Evolutionary conservation across 2,797 vertebrate species (phyloP).

Genomic region (Netta rufina): DNA sequence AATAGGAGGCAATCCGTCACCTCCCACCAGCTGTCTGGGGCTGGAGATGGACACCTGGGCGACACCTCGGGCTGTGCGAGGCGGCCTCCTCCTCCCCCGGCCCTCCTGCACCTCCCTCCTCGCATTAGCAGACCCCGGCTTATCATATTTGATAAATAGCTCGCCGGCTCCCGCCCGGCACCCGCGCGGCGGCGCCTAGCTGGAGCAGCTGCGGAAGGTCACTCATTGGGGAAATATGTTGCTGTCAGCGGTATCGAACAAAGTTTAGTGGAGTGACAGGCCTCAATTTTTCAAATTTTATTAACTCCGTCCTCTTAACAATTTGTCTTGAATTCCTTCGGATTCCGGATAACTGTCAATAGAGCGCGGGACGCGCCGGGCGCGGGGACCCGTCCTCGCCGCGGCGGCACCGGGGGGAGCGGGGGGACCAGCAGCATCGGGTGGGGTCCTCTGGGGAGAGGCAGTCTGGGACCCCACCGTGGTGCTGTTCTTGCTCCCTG

Average conservation of each 20-base stretch:
- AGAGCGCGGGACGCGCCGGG: neutral
- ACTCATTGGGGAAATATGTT: slow-evolving; percentile 91
- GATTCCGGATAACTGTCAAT: slow-evolving; percentile 79
- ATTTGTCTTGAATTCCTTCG: slow-evolving; percentile 83
- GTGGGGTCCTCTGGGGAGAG: accelerated
- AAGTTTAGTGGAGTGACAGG: slow-evolving; percentile 85
- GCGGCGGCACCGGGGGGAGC: neutral
- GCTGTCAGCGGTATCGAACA: slow-evolving; percentile 83
- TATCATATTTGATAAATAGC: slow-evolving; percentile 83
- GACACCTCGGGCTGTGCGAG: slow-evolving; percentile 78
- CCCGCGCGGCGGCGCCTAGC: slow-evolving; percentile 27
- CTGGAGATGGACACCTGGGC: slow-evolving; percentile 79
- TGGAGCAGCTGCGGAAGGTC: slow-evolving; percentile 82
- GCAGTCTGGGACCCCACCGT: neutral
- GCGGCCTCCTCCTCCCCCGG: slow-evolving; percentile 5
- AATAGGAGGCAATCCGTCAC: slow-evolving; percentile 85
- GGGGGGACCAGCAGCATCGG: neutral
- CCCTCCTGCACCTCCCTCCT: neutral
- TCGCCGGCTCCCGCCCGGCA: slow-evolving; percentile 38
- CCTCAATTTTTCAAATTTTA: slow-evolving; percentile 88
- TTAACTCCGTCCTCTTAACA: slow-evolving; percentile 83
- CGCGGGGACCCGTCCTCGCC: neutral
- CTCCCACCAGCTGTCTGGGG: slow-evolving; percentile 81
- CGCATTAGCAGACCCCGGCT: slow-evolving; percentile 72
- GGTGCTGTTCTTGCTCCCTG: neutral